Conservation (phyloP, 2,797 vertebrate genomes). For the Champsocephalus esox region DNA sequence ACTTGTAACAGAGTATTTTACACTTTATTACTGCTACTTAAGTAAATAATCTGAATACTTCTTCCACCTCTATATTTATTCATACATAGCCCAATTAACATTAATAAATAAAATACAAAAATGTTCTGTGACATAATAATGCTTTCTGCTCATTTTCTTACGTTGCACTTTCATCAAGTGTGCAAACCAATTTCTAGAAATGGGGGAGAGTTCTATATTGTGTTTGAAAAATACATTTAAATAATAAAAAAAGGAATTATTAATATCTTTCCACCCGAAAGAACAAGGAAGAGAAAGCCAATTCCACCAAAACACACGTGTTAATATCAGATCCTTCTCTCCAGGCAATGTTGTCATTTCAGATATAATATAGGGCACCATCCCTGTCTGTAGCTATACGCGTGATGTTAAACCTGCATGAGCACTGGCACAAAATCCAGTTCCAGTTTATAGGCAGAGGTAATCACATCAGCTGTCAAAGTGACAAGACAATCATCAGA, state of each 20-base stretch:
- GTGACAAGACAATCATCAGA: conserved; percentile 3
- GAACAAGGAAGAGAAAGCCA: background rate
- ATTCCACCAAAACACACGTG: background rate
- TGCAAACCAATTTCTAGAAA: background rate
- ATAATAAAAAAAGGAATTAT: background rate
- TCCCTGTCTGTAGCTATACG: conserved; percentile 2
- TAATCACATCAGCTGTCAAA: conserved; percentile 18
- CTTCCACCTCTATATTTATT: background rate
- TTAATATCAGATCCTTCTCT: background rate
- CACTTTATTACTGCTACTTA: too few species aligned
- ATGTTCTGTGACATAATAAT: background rate
- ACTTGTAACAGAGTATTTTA: too few species aligned
- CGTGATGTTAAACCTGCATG: conserved; percentile 12
- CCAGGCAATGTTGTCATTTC: background rate
- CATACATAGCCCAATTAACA: background rate
- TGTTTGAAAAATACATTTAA: background rate
- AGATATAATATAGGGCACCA: background rate
- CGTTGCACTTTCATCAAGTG: conserved; percentile 4
- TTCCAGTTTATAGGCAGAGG: conserved; percentile 4
- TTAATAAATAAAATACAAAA: background rate
- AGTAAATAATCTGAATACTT: too few species aligned
- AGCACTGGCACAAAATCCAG: conserved; percentile 5
- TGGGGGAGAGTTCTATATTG: conserved; percentile 3
- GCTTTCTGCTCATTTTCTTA: conserved; percentile 5
- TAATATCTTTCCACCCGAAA: conserved; percentile 4